Percentiles rank a stretch among this genome's conserved stretches.
Conservation (phyloP, 2,113 vertebrate genomes). For the Coptodon rendalli region DNA sequence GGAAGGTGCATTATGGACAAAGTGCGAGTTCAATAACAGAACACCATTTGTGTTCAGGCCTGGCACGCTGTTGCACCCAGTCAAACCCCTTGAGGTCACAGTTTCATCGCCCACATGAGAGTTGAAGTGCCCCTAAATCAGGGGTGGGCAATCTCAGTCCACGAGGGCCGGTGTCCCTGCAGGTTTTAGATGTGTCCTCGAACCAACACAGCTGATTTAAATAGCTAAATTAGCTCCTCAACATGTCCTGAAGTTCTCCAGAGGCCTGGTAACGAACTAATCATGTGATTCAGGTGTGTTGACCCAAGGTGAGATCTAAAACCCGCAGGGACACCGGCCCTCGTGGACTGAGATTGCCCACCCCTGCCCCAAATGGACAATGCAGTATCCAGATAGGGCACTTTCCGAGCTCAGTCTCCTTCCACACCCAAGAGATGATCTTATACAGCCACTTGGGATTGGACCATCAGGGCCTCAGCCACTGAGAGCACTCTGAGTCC, state of each 20-base stretch:
- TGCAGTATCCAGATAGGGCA: background rate
- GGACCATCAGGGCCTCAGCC: background rate
- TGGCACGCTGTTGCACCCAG: background rate
- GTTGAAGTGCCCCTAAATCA: background rate
- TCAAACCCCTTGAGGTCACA: background rate
- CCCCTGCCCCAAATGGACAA: background rate
- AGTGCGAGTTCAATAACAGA: background rate
- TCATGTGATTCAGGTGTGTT: too few relatives aligned
- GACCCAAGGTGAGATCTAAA: too few relatives aligned
- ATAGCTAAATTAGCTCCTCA: too few relatives aligned
- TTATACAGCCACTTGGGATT: background rate
- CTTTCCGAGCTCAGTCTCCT: background rate
- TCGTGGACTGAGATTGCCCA: too few relatives aligned
- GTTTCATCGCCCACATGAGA: background rate
- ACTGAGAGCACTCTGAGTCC: background rate
- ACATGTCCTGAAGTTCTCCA: too few relatives aligned
- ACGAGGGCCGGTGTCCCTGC: too few relatives aligned
- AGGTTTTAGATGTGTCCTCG: too few relatives aligned
- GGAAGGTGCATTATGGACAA: background rate
- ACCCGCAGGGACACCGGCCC: too few relatives aligned
- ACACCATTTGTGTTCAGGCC: background rate
- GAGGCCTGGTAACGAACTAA: too few relatives aligned
- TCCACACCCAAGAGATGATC: background rate
- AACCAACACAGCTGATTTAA: too few relatives aligned
- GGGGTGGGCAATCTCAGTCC: too few relatives aligned